Base-by-base conservation (phyloP, 2,113 vertebrate species). In the Gallinago media region DNA sequence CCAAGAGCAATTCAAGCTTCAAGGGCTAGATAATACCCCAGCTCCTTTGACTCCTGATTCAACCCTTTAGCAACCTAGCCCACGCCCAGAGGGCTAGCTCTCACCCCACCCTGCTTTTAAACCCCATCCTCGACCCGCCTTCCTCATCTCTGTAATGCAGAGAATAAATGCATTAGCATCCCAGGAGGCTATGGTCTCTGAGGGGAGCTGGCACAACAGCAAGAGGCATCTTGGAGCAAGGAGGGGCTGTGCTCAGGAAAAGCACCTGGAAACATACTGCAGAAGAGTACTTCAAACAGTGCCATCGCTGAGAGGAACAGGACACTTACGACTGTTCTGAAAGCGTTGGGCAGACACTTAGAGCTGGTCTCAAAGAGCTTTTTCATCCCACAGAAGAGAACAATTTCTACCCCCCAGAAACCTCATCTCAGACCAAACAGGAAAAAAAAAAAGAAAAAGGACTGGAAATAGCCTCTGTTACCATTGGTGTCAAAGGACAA, bases 51-150 rank as follows among this genome's bases (percentile, higher is more conserved):
- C 66, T 96, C 55, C 52, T 78, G 26, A 84, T 91, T 85, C 72
- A 94, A 84, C 46, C 59, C 34, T 32, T 26, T 15, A 78, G 79
- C 83, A 92, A 84, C 22, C 47, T 19, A 75, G 76, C 72, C 18
- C 0, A 0, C 27, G 75, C 72, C 36, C 79, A 68, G 49, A 83
- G 52, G 58, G 32, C 63, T 47, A 78, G 61, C 46, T 42, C 49
- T 58, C 50, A 77, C 84, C 32, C 47, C 65, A 97, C 82, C 78
- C 88, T 62, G 67, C 80, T 92, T 90, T 95, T 74, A 96, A 90
- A 29, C 20, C 55, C 52, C 29, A 68, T 89, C 52, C 62, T 29
- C 17, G 34, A 63, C 52, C 50, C 0, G 4, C 19, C 47, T 47
- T 42, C 52, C 76, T 94, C 62, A 63, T 55, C 44, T 46, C 76